Percentiles rank a stretch among this genome's conserved stretches.
phyloP scores from a whole-genome alignment of 2,797 vertebrate species.

The Leptodactylus fallax region DNA sequence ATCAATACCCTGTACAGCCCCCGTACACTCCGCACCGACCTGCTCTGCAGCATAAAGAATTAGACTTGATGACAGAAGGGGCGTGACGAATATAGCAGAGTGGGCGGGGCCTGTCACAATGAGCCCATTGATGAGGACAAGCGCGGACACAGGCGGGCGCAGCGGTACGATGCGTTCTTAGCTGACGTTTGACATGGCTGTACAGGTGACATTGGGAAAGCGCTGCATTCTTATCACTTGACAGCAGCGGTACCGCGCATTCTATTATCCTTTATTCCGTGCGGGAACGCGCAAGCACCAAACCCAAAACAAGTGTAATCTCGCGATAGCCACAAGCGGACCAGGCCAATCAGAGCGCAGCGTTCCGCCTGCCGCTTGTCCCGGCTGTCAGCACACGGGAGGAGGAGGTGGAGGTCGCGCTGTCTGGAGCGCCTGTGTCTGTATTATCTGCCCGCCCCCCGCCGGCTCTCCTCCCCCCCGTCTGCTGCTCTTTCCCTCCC shows the following conservation, averaged over 20 bases:
- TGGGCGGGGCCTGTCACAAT: conserved; percentile 35
- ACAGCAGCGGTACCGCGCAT: neutral
- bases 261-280: neutral
- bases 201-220: neutral
- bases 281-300: neutral
- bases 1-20: neutral
- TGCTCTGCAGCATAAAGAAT: conserved; percentile 14
- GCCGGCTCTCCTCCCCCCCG: conserved; percentile 1
- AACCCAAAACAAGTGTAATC: neutral
- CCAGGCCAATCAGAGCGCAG: conserved; percentile 29
- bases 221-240: neutral
- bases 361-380: conserved; percentile 23
- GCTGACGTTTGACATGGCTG: too few relatives aligned
- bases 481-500: conserved; percentile 40
- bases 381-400: conserved; percentile 11
- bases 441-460: neutral
- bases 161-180: neutral
- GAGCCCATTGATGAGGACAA: neutral
- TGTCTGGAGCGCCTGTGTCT: conserved; percentile 31
- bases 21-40: conserved; percentile 4
- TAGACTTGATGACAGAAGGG: neutral
- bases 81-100: neutral
- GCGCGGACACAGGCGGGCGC: neutral
- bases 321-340: neutral
- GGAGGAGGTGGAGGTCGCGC: conserved; percentile 46